These are phyloP conservation scores for Eira barbara DNA, from an alignment of 2,113 vertebrate genomes.

Conservation along the genomic window DNA sequence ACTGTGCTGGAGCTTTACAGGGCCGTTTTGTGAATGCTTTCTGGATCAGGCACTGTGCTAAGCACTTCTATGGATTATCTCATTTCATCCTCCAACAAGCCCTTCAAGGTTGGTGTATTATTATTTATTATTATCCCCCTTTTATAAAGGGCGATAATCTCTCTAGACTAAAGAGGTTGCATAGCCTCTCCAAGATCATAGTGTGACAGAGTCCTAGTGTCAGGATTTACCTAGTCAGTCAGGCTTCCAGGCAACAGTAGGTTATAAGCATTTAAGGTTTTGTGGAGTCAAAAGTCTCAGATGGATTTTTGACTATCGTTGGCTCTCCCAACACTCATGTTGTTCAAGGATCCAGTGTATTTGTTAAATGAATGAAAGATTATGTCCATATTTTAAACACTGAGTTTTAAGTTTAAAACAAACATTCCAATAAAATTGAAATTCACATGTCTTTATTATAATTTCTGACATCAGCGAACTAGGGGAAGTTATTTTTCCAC, in stretches of 20 bases:
- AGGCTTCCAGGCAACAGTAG: neutral
- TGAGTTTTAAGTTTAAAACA: neutral
- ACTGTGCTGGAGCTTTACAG: neutral
- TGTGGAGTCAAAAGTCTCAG: neutral
- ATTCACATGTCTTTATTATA: neutral
- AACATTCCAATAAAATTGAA: neutral
- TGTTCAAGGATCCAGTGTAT: neutral
- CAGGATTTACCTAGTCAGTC: neutral
- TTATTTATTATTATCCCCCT: neutral
- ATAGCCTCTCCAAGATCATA: neutral
- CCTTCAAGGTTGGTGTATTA: neutral
- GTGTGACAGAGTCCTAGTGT: neutral
- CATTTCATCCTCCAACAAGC: neutral
- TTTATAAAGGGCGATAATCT: neutral
- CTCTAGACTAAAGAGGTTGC: neutral
- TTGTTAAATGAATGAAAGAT: neutral
- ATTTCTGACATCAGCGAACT: constrained; percentile 24
- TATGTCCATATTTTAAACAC: neutral
- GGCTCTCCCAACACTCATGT: neutral
- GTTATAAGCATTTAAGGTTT: neutral
- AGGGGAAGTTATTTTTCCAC: neutral
- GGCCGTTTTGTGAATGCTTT: neutral
- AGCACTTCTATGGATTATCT: neutral
- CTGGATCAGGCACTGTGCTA: neutral
- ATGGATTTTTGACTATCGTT: neutral